A percentile compares a stretch with the other conserved stretches of the same genome.
Conservation (phyloP, 2,113 vertebrate genomes). For the Serinus canaria region DNA sequence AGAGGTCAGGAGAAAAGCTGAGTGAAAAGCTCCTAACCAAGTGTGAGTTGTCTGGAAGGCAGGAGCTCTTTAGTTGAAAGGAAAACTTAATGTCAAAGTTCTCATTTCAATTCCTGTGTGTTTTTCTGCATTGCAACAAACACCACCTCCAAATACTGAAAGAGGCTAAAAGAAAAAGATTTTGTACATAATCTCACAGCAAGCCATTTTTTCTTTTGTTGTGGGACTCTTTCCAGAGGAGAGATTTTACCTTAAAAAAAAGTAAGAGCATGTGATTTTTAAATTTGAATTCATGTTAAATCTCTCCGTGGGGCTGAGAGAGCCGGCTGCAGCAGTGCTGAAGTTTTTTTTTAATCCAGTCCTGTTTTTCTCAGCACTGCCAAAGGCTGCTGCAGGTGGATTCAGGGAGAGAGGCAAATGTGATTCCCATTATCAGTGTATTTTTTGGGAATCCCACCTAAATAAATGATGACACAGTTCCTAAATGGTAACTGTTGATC, state of each 20-base stretch:
- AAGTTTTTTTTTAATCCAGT: background rate
- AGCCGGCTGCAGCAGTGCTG: background rate
- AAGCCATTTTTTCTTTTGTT: background rate
- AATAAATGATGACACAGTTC: background rate
- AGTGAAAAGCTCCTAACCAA: background rate
- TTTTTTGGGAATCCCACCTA: background rate
- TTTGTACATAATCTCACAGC: background rate
- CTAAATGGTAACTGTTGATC: background rate
- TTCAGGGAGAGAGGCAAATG: background rate
- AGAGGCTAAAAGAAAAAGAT: background rate
- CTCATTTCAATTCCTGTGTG: background rate
- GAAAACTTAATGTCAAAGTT: background rate
- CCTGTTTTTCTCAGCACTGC: accelerated
- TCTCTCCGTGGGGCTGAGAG: background rate
- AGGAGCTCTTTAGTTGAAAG: background rate
- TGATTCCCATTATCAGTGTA: background rate
- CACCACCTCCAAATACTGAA: background rate
- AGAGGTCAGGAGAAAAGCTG: constrained; percentile 15
- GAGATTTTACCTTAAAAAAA: background rate
- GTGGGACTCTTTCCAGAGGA: background rate
- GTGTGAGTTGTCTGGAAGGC: background rate
- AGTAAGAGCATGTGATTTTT: background rate
- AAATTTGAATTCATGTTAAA: background rate
- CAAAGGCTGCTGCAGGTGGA: background rate
- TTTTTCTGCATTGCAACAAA: background rate